Evolutionary conservation across 2,797 vertebrate genomes (phyloP).

Genomic region (Darevskia mixta): DNA sequence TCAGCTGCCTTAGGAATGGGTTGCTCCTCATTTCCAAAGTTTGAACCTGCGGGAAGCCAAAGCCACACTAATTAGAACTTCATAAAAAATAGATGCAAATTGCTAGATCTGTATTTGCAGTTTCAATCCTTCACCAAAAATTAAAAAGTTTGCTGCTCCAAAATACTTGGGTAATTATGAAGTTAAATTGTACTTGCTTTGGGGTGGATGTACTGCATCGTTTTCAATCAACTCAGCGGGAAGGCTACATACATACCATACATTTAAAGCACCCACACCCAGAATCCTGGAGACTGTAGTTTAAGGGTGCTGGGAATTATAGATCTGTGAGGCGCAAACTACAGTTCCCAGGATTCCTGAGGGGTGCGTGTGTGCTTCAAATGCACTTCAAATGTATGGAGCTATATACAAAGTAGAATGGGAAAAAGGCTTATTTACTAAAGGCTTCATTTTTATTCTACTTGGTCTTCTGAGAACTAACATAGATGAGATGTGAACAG

Average conservation of each 20-base stretch:
- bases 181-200: background rate
- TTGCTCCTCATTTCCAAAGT: constrained; percentile 84
- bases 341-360: too few species aligned
- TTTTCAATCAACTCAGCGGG: too few species aligned
- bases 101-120: constrained; percentile 11
- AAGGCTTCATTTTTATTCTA: background rate
- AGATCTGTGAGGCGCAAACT: too few species aligned
- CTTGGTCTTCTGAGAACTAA: background rate
- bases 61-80: constrained; percentile 62
- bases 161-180: background rate
- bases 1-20: constrained; percentile 73
- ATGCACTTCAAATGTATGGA: too few species aligned
- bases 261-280: too few species aligned
- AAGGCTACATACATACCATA: too few species aligned
- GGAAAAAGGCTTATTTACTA: background rate
- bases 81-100: constrained; percentile 72
- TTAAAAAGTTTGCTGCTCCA: background rate
- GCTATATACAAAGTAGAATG: too few species aligned
- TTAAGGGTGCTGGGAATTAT: too few species aligned
- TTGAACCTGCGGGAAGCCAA: constrained; percentile 80
- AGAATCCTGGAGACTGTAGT: too few species aligned
- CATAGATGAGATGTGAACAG: background rate
- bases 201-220: too few species aligned
- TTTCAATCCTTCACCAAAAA: background rate
- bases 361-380: too few species aligned